These are phyloP conservation scores for Protobothrops mucrosquamatus DNA, from an alignment of 2,113 vertebrate genomes.

Conservation along the genomic window DNA sequence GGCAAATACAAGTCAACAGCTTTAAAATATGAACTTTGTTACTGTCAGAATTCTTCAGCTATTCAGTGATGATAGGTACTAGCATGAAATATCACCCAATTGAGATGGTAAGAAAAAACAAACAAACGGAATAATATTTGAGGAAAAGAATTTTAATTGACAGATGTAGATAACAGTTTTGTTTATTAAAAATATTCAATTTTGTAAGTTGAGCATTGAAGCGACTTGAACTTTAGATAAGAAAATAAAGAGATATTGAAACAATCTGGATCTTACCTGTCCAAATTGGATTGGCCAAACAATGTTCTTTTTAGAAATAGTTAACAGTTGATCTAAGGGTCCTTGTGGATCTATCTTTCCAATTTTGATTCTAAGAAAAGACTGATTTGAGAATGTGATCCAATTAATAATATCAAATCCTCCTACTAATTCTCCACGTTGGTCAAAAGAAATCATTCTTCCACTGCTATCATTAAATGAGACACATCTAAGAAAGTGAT, in stretches of 20 bases:
- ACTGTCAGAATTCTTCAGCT: not conserved
- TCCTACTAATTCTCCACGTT: not conserved
- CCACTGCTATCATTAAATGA: not conserved
- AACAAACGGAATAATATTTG: not conserved
- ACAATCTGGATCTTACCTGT: not conserved
- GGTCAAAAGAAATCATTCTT: not conserved
- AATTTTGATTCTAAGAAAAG: not conserved
- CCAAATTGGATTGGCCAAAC: not conserved
- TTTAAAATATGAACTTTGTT: not conserved
- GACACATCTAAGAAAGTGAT: not conserved
- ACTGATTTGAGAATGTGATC: not conserved
- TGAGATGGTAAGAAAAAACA: not conserved
- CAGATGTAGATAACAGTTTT: not conserved
- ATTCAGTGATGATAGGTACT: not conserved
- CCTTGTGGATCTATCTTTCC: not conserved
- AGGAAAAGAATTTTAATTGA: not conserved
- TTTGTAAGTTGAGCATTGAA: not conserved
- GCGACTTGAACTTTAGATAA: not conserved
- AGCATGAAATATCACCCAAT: not conserved
- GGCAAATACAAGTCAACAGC: not conserved
- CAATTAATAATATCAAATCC: not conserved
- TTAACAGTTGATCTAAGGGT: not conserved
- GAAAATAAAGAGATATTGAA: not conserved
- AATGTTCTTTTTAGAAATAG: not conserved
- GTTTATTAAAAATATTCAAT: not conserved